Percentiles rank a stretch among this genome's conserved stretches.
Conservation (phyloP, 2,797 vertebrate species). For the Girardinus metallicus region DNA sequence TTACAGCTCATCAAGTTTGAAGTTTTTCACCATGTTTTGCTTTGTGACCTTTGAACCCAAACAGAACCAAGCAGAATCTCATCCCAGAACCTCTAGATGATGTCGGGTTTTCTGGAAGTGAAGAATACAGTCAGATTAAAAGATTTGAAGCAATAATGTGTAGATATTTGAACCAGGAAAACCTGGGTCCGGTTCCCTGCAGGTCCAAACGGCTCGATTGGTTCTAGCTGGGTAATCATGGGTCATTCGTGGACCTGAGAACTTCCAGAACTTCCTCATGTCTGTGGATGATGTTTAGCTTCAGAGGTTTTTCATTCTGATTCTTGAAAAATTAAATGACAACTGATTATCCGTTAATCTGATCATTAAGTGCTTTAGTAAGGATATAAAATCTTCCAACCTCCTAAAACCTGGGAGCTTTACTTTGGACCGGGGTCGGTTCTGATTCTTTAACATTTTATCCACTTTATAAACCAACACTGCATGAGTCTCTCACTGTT, state of each 20-base stretch:
- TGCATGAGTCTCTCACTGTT: background rate
- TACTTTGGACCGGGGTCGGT: background rate
- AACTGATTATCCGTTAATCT: background rate
- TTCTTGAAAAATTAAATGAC: background rate
- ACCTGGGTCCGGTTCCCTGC: background rate
- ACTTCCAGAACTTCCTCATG: background rate
- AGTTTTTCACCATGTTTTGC: background rate
- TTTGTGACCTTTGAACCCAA: background rate
- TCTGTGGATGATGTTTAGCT: background rate
- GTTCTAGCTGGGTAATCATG: background rate
- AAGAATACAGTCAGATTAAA: background rate
- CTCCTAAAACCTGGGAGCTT: background rate
- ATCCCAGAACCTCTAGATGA: background rate
- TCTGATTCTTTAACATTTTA: background rate
- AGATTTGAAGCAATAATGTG: background rate
- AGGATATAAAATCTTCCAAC: background rate
- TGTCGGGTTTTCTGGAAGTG: background rate
- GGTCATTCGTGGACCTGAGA: background rate
- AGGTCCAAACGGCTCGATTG: background rate
- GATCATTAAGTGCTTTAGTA: background rate
- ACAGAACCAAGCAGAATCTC: background rate
- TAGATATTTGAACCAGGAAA: background rate
- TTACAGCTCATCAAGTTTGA: background rate
- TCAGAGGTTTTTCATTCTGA: background rate
- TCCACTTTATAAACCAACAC: background rate